Conservation (phyloP, 2,888 invertebrate species). For the Drosophila cyrtoloma region DNA sequence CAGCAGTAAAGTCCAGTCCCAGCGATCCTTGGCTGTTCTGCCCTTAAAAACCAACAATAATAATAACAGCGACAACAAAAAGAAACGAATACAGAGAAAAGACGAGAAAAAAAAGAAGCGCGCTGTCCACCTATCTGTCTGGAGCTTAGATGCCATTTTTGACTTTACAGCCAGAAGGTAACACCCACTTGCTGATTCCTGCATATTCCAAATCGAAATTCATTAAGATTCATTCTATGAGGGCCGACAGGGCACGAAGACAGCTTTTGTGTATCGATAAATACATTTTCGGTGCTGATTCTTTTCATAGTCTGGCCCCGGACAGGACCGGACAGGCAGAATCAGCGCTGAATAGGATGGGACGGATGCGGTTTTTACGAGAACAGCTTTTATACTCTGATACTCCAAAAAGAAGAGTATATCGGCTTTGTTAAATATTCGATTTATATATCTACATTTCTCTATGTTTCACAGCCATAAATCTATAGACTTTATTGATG, state of each 20-base stretch:
- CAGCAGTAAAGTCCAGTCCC: slow-evolving; percentile 19
- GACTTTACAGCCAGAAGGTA: slow-evolving; percentile 83
- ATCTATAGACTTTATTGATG: too few relatives aligned
- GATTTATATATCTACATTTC: not conserved
- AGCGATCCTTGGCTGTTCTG: slow-evolving; percentile 33
- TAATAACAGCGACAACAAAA: slow-evolving; percentile 50
- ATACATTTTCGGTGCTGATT: slow-evolving; percentile 24
- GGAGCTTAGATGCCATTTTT: slow-evolving; percentile 79
- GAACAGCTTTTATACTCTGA: slow-evolving; percentile 6
- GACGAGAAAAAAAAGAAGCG: slow-evolving; percentile 17
- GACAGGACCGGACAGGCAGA: slow-evolving; percentile 19
- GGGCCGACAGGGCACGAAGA: slow-evolving; percentile 29
- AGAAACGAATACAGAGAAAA: slow-evolving; percentile 15
- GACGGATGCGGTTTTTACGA: slow-evolving; percentile 27
- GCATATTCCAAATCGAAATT: slow-evolving; percentile 65
- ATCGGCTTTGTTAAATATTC: not conserved
- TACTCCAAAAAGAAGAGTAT: not conserved
- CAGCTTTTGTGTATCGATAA: slow-evolving; percentile 32
- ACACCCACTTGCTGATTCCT: slow-evolving; percentile 81
- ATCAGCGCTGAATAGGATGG: slow-evolving; percentile 2
- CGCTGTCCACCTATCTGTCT: slow-evolving; percentile 79
- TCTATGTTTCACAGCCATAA: not conserved
- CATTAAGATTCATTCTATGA: slow-evolving; percentile 75
- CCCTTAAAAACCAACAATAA: slow-evolving; percentile 54
- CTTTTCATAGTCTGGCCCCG: slow-evolving; percentile 43